Evolutionary conservation across 2,888 invertebrate genomes (phyloP).

Genomic region (Ethmia dodecea): DNA sequence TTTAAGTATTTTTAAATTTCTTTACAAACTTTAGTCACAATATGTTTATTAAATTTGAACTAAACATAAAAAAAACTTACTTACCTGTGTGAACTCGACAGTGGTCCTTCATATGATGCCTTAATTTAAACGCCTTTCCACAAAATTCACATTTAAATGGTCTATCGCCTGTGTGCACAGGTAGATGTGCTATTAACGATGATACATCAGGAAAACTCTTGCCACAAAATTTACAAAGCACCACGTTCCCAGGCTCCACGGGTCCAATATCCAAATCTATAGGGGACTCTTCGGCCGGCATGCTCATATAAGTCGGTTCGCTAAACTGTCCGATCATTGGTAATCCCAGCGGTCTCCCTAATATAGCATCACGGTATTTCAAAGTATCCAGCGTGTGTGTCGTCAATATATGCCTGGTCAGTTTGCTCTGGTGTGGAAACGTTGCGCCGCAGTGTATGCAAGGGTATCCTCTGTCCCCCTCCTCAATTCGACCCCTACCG

Average conservation of each 20-base stretch:
- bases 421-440: slow-evolving; percentile 94
- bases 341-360: slow-evolving; percentile 56
- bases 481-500: slow-evolving; percentile 73
- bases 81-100: slow-evolving; percentile 93
- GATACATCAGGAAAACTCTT: slow-evolving; percentile 95
- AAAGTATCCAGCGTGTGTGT: slow-evolving; percentile 92
- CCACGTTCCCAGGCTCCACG: slow-evolving; percentile 85
- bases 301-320: slow-evolving; percentile 62
- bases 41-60: too few species aligned
- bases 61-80: slow-evolving; percentile 21
- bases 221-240: slow-evolving; percentile 94
- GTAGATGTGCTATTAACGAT: slow-evolving; percentile 90
- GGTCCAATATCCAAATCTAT: slow-evolving; percentile 76
- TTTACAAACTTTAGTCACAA: too few species aligned
- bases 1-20: too few species aligned
- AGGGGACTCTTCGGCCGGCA: slow-evolving; percentile 79
- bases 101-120: slow-evolving; percentile 97
- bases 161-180: slow-evolving; percentile 92
- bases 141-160: slow-evolving; percentile 97
- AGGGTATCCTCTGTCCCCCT: slow-evolving; percentile 80
- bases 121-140: slow-evolving; percentile 94
- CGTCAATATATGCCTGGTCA: slow-evolving; percentile 92
- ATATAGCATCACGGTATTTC: slow-evolving; percentile 87
- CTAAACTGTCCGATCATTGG: slow-evolving; percentile 68
- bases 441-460: slow-evolving; percentile 94